Percentiles rank a stretch among this genome's conserved stretches.
Evolutionary conservation across 2,888 invertebrate genomes (phyloP).

Genomic region (Noctua janthe): DNA sequence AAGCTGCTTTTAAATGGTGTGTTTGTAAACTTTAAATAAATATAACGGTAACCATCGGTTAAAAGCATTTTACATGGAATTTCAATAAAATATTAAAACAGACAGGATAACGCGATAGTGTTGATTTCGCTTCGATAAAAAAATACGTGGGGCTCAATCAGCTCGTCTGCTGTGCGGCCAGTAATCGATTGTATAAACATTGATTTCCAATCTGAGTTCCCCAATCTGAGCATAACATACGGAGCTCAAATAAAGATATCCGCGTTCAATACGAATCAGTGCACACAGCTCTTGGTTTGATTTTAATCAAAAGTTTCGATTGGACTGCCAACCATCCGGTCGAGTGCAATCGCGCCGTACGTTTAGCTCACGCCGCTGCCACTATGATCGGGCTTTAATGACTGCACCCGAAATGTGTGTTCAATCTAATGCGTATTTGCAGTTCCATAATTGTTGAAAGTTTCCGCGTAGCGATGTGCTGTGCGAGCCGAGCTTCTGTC

Average conservation of each 20-base stretch:
- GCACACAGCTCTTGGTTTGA: conserved; percentile 84
- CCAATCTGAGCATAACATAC: conserved; percentile 83
- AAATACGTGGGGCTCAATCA: conserved; percentile 65
- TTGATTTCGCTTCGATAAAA: conserved; percentile 54
- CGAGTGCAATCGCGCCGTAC: conserved; percentile 81
- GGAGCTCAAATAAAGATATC: conserved; percentile 88
- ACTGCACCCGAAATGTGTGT: conserved; percentile 83
- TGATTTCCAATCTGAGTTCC: conserved; percentile 79
- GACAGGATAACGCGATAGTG: conserved; percentile 1
- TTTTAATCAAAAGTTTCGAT: conserved; percentile 90
- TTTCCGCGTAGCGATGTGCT: conserved; percentile 72
- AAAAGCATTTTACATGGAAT: conserved; percentile 6
- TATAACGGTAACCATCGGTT: conserved; percentile 2
- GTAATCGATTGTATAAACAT: conserved; percentile 84
- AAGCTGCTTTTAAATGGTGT: background rate
- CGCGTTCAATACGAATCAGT: conserved; percentile 80
- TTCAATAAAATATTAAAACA: conserved; percentile 25
- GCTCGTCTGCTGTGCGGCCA: conserved; percentile 44
- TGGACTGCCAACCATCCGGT: conserved; percentile 84
- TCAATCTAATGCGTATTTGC: conserved; percentile 86
- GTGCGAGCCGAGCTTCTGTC: conserved; percentile 66
- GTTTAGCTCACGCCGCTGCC: conserved; percentile 71
- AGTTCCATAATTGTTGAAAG: conserved; percentile 84
- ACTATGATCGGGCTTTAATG: conserved; percentile 84
- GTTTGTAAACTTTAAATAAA: conserved; percentile 2